Percentiles rank a stretch among this genome's conserved stretches.
Conservation (phyloP, 2,113 vertebrate species). For the Thinocorus orbignyianus region DNA sequence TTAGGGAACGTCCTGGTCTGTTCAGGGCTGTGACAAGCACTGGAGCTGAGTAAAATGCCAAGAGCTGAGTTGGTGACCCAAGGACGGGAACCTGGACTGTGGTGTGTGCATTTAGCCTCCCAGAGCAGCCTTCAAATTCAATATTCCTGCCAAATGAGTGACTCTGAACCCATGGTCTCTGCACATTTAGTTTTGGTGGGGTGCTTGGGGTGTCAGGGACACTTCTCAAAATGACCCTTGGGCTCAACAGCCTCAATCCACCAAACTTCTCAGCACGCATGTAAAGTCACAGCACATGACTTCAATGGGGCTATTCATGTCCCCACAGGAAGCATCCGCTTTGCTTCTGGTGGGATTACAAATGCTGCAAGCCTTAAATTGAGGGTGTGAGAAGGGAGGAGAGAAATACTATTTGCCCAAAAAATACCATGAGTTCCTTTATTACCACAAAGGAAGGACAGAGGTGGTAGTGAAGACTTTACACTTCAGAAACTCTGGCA, state of each 20-base stretch:
- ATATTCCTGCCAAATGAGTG: not conserved
- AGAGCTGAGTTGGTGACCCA: not conserved
- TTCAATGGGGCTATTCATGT: not conserved
- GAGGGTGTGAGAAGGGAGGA: not conserved
- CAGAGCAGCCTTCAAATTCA: no score
- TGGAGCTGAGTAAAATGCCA: not conserved
- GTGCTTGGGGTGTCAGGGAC: not conserved
- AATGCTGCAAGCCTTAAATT: not conserved
- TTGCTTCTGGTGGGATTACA: not conserved
- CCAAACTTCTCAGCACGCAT: not conserved
- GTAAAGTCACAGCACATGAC: not conserved
- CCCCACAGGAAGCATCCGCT: rapidly evolving
- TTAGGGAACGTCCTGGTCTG: not conserved
- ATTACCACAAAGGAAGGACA: not conserved
- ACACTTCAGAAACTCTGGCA: not conserved
- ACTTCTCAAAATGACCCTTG: not conserved
- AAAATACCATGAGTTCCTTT: not conserved
- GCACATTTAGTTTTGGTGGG: not conserved
- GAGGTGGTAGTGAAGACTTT: not conserved
- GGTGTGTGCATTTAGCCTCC: rapidly evolving
- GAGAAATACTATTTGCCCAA: not conserved
- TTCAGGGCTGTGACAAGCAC: not conserved
- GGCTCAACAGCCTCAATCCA: not conserved
- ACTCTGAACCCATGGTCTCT: not conserved
- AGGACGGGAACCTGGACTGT: rapidly evolving